Evolutionary conservation across 1,140 invertebrate genomes (phyloP), one percentile per base, ranked within the genome.

Genomic region (Lepidurus couesii): DNA sequence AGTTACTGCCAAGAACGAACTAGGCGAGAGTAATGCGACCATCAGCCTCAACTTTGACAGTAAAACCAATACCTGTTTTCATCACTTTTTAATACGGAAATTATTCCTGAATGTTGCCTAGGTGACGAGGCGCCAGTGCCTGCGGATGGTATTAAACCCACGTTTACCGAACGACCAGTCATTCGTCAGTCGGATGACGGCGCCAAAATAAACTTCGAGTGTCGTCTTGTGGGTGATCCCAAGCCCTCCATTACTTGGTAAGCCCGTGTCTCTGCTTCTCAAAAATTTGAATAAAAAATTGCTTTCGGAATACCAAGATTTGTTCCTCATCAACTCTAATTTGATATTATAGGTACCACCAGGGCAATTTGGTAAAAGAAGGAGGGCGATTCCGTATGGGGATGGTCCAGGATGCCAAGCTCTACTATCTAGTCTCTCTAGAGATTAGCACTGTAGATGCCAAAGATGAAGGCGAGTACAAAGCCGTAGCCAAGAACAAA

Each of bases 41-140:
- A 97, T 97, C 86, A 97, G 94, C 86, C 90, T 97, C 77, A 97
- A 97, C 88, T 97, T 97, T 88, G 96, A 98, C 90, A 96, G 95
- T 97, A 91, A 96, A 94, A 94, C 83, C 73, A 75, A 7, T 7
- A 75, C 0, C 4, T 10, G 0, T 75, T 75, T 75, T 75, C n/a
- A 42, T 21, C 7, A n/a, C 21, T 75, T 75, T 75, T 8, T 42
- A 42, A 21, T 11, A 21, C 42, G 34, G 34, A 3, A 5, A 10
- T 10, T 21, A 44, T 42, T 75, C 9, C 13, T 9, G 21, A 21
- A 44, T 76, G 8, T 78, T 45, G 85, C 82, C 82, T 90, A 95
- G 94, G 93, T 92, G 94, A 95, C 87, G 94, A 95, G 88, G 93
- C 93, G 83, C 92, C 93, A 77, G 91, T 94, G 82, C 93, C 93